These are phyloP conservation scores for Nothobranchius furzeri DNA, from an alignment of 2,113 vertebrate genomes.

Conservation along the genomic window DNA sequence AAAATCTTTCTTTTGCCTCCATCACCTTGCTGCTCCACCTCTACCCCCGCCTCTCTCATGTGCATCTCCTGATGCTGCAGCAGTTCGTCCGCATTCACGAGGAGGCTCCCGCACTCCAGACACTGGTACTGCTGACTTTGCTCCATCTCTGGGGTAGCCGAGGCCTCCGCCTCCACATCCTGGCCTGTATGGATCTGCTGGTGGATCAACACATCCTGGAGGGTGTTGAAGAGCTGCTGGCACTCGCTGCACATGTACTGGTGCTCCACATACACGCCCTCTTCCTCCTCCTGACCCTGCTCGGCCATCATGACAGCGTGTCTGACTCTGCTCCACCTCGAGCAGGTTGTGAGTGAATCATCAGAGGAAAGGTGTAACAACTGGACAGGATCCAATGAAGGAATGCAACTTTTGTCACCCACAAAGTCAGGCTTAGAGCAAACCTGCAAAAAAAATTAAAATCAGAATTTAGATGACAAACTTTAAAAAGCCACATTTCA, in stretches of 20 bases:
- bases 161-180: constrained; percentile 60
- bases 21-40: constrained; percentile 74
- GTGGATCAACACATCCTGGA: constrained; percentile 88
- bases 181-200: constrained; percentile 84
- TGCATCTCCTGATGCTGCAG: constrained; percentile 89
- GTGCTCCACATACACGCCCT: constrained; percentile 81
- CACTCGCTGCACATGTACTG: constrained; percentile 94
- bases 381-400: background rate
- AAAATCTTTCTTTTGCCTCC: background rate
- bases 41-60: constrained; percentile 80
- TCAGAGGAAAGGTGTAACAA: constrained; percentile 1
- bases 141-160: constrained; percentile 48
- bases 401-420: constrained; percentile 10
- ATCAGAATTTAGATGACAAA: background rate
- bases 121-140: constrained; percentile 88
- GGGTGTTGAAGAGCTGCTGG: constrained; percentile 85
- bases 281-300: constrained; percentile 66
- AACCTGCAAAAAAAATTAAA: constrained; percentile 29
- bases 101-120: constrained; percentile 85
- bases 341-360: constrained; percentile 15
- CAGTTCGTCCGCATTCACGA: constrained; percentile 83
- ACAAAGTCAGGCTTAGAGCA: background rate
- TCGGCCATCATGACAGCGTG: constrained; percentile 57
- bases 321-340: constrained; percentile 5
- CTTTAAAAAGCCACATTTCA: background rate